phyloP scores from a whole-genome alignment of 2,888 invertebrate species.

The Euzophera pinguis region DNA sequence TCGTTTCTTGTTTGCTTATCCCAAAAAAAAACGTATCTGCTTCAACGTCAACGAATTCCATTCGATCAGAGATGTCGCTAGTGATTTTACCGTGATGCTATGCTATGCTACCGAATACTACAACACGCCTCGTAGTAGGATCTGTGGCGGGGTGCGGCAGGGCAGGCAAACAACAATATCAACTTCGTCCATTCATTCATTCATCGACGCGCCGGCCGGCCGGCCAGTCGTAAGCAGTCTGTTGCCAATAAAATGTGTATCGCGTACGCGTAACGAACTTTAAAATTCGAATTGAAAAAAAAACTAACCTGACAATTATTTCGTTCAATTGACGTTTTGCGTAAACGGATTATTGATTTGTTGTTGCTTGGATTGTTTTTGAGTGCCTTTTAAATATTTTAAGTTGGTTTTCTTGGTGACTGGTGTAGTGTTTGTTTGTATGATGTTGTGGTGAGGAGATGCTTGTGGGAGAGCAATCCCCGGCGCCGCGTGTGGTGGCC shows the following conservation, averaged over 20 bases:
- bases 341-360: conserved; percentile 26
- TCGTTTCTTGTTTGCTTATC: too few relatives aligned
- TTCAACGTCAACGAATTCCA: too few relatives aligned
- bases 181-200: conserved; percentile 51
- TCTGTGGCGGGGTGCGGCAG: conserved; percentile 29
- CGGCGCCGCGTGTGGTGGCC: conserved; percentile 77
- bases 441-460: conserved; percentile 66
- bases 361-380: conserved; percentile 21
- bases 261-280: conserved; percentile 65
- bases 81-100: too few relatives aligned
- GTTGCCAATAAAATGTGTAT: conserved; percentile 31
- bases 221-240: conserved; percentile 36
- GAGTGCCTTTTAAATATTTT: conserved; percentile 21
- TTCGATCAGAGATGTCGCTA: not conserved
- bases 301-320: conserved; percentile 37
- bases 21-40: too few relatives aligned
- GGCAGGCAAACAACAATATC: conserved; percentile 19
- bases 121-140: conserved; percentile 25
- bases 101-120: not conserved
- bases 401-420: conserved; percentile 30
- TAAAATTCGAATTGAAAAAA: conserved; percentile 49
- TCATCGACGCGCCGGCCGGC: conserved; percentile 56
- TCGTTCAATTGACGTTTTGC: conserved; percentile 21
- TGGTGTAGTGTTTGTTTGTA: conserved; percentile 55
- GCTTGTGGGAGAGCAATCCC: conserved; percentile 74